These are phyloP conservation scores for Aleiodes alternator DNA, from an alignment of 2,888 invertebrate species.

Conservation along the genomic window DNA sequence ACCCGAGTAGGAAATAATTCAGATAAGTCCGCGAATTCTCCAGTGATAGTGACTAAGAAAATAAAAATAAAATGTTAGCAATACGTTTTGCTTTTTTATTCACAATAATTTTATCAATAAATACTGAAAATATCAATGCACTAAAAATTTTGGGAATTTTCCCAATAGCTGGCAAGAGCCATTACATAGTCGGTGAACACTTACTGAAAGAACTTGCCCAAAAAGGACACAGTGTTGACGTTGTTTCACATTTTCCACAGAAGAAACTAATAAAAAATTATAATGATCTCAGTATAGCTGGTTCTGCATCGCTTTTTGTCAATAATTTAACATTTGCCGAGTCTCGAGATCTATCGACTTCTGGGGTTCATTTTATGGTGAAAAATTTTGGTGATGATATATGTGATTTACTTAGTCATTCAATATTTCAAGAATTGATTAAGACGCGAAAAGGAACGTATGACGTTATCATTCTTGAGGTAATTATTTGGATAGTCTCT, in stretches of 20 bases:
- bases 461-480: slow-evolving; percentile 62
- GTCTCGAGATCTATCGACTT: slow-evolving; percentile 22
- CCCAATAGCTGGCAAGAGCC: slow-evolving; percentile 76
- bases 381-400: slow-evolving; percentile 32
- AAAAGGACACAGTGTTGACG: slow-evolving; percentile 76
- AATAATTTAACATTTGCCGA: slow-evolving; percentile 64
- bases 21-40: too few relatives aligned
- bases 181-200: slow-evolving; percentile 75
- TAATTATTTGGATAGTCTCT: slow-evolving; percentile 42
- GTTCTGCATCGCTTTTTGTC: slow-evolving; percentile 53
- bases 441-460: slow-evolving; percentile 59
- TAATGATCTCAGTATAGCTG: slow-evolving; percentile 62
- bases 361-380: slow-evolving; percentile 42
- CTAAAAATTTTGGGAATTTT: slow-evolving; percentile 76
- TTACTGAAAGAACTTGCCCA: slow-evolving; percentile 75
- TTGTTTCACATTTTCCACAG: slow-evolving; percentile 68
- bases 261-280: slow-evolving; percentile 65
- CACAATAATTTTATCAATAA: too few relatives aligned
- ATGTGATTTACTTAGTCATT: slow-evolving; percentile 53
- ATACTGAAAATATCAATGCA: slow-evolving; percentile 48
- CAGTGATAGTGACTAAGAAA: too few relatives aligned
- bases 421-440: slow-evolving; percentile 56
- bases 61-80: slow-evolving; percentile 70
- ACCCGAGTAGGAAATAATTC: too few relatives aligned
- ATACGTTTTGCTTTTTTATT: neutral